Base-by-base conservation (phyloP, 2,113 vertebrate species). In the Glaucidium brasilianum region DNA sequence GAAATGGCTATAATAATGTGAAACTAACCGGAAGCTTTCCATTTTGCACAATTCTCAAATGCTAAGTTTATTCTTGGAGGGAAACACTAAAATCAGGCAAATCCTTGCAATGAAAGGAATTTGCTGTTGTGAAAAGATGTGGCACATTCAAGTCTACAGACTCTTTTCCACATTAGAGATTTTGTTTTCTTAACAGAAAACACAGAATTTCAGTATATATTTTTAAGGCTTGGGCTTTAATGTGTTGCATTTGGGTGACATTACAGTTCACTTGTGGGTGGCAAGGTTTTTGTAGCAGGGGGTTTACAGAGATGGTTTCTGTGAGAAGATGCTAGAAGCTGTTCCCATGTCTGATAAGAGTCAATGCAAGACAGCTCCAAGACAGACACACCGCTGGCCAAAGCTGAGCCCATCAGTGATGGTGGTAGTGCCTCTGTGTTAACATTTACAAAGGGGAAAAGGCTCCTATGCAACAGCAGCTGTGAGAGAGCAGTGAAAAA, bases 361-460 rank as follows among this genome's bases (percentile, higher is more conserved):
- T 12, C 16, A 59, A 12, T 15, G 26, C 5, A 39, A 85, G 22
- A 10, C 1, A 3, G 45, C 45, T 81, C 32, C 41, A 75, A 29
- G 43, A 53, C 0, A 3, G 37, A 55, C 14, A 5, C 2, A 1
- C 0, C 1, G 1, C 21, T 62, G 17, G 55, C 12, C 19, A 80
- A 23, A 14, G 16, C 32, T 1, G 2, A 73, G 29, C 15, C 15
- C 6, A 18, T 10, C 26, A 49, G 30, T 2, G 1, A 35, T 0
- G 2, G 10, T 30, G 23, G 30, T 8, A 23, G 35, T 1, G 2
- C 6, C 15, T 80, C 49, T 69, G 13, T 6, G 39, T 27, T 15
- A 78, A 82, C 5, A 29, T 7, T 29, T 12, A 74, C 39, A 58
- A 60, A 67, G 47, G 5, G 11, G 4, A 5, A 39, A 53, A 66